Conservation (phyloP, 2,888 invertebrate genomes). For the Penaeus monodon region DNA sequence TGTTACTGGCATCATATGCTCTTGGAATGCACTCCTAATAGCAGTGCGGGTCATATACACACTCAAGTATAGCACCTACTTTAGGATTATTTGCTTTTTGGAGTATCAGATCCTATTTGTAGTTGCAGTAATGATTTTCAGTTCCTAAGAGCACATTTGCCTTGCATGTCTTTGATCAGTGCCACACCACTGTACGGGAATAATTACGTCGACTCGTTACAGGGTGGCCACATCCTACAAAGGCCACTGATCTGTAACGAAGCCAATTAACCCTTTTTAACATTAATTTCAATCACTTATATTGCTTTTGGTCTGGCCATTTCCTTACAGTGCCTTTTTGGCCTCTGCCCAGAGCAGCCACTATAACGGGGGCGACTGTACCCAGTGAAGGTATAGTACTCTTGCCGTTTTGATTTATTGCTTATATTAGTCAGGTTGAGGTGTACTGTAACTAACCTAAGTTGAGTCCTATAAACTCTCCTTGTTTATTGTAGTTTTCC, state of each 20-base stretch:
- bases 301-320: slow-evolving; percentile 53
- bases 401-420: slow-evolving; percentile 47
- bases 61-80: too few species aligned
- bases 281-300: slow-evolving; percentile 48
- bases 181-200: slow-evolving; percentile 36
- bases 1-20: slow-evolving; percentile 26
- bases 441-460: too few species aligned
- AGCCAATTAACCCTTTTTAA: slow-evolving; percentile 46
- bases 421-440: slow-evolving; percentile 6
- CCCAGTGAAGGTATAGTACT: slow-evolving; percentile 58
- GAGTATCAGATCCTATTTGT: too few species aligned
- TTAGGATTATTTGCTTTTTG: too few species aligned
- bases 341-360: slow-evolving; percentile 58
- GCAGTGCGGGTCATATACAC: too few species aligned
- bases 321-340: slow-evolving; percentile 57
- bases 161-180: slow-evolving; percentile 31
- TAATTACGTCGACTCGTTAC: slow-evolving; percentile 49
- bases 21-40: slow-evolving; percentile 8
- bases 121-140: too few species aligned
- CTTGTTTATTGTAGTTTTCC: too few species aligned
- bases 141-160: slow-evolving; percentile 16
- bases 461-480: too few species aligned
- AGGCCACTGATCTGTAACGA: slow-evolving; percentile 37
- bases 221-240: slow-evolving; percentile 53
- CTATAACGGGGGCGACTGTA: slow-evolving; percentile 55